Conservation (phyloP, 2,113 vertebrate species). For the Hassar affinis region DNA sequence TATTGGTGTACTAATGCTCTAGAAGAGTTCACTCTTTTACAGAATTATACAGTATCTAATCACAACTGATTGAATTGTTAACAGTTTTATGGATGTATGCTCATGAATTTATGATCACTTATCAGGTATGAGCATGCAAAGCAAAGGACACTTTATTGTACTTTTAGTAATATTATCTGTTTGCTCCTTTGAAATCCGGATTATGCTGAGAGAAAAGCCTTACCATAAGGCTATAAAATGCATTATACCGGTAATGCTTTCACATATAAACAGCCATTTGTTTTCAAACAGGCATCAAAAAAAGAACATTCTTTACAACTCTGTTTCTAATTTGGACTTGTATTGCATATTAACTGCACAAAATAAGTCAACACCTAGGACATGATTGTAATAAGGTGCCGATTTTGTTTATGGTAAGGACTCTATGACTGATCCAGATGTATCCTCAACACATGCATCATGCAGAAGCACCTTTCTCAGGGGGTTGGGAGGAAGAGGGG, state of each 20-base stretch:
- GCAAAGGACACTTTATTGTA: neutral
- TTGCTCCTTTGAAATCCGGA: neutral
- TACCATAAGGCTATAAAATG: neutral
- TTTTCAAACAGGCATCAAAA: neutral
- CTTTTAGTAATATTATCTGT: neutral
- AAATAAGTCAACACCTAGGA: neutral
- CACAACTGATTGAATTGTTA: neutral
- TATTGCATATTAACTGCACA: neutral
- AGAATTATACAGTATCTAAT: neutral
- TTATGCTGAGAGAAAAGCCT: neutral
- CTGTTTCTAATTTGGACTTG: neutral
- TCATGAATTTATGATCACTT: neutral
- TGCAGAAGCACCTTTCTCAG: conserved; percentile 48
- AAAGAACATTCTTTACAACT: neutral
- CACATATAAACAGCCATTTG: neutral
- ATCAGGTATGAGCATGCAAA: conserved; percentile 3
- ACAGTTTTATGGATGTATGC: neutral
- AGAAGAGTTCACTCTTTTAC: too few relatives aligned
- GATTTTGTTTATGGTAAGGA: neutral
- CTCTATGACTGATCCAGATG: neutral
- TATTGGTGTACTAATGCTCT: neutral
- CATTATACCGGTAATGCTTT: neutral
- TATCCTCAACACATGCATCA: conserved; percentile 28
- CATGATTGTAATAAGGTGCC: neutral
- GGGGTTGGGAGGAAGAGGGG: neutral